These are phyloP conservation scores for Emmelina monodactyla DNA, from an alignment of 2,888 invertebrate species.

Conservation along the genomic window DNA sequence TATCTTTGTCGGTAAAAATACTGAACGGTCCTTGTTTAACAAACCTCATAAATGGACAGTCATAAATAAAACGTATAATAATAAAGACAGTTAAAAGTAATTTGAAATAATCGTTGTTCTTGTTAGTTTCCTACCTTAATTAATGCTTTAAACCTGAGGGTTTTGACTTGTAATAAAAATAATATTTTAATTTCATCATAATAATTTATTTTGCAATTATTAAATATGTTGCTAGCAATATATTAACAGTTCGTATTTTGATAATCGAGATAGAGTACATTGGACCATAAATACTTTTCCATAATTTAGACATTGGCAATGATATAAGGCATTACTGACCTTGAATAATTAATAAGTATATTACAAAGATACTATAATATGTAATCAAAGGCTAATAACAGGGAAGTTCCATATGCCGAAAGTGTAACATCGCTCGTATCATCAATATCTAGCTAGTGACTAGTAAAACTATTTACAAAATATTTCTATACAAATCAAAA, in stretches of 20 bases:
- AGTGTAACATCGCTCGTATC: constrained; percentile 24
- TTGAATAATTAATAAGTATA: background rate
- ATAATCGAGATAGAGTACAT: background rate
- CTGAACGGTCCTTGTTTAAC: background rate
- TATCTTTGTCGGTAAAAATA: constrained; percentile 1
- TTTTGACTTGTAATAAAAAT: no score
- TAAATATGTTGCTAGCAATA: background rate
- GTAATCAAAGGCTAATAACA: no score
- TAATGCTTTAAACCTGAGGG: no score
- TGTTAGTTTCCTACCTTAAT: no score
- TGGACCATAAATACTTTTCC: background rate
- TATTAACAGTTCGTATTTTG: background rate
- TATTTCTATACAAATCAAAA: constrained; percentile 31
- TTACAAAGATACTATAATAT: no score
- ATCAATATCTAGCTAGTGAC: constrained; percentile 56
- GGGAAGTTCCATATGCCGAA: no score
- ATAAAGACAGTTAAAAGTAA: no score
- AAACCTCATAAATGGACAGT: background rate
- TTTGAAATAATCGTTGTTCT: no score
- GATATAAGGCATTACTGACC: background rate
- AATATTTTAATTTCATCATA: no score
- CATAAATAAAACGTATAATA: no score
- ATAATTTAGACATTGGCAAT: background rate
- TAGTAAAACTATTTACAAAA: constrained; percentile 52
- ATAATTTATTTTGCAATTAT: constrained; percentile 1